Conservation (phyloP, 2,113 vertebrate genomes). For the Acanthochromis polyacanthus region DNA sequence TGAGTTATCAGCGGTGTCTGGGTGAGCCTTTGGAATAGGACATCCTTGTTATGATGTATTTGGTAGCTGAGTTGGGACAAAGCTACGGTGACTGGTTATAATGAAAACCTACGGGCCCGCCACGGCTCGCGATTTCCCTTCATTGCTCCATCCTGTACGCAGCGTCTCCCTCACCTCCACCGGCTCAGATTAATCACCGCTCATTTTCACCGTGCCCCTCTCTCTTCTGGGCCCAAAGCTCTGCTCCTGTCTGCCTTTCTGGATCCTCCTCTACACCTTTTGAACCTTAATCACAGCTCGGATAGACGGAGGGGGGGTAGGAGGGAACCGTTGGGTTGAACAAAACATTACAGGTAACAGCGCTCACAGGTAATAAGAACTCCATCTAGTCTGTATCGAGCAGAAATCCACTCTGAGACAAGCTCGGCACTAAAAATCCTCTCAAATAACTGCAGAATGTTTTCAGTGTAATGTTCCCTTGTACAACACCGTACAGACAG, state of each 20-base stretch:
- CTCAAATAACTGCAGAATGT: too few species aligned
- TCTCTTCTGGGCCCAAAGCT: background rate
- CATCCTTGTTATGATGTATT: slow-evolving; percentile 1
- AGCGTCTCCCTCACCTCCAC: background rate
- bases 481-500: too few species aligned
- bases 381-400: too few species aligned
- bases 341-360: background rate
- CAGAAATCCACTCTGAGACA: too few species aligned
- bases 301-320: background rate
- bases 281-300: slow-evolving; percentile 22
- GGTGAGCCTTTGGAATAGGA: background rate
- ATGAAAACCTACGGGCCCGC: slow-evolving; percentile 11
- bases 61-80: background rate
- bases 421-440: too few species aligned
- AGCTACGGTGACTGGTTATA: background rate
- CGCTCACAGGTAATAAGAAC: too few species aligned
- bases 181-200: slow-evolving; percentile 5
- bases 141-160: background rate
- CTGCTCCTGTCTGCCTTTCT: background rate
- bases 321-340: background rate
- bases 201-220: background rate
- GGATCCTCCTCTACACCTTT: slow-evolving; percentile 8
- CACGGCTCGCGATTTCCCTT: background rate
- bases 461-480: too few species aligned
- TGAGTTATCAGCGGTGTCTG: background rate